phyloP scores from a whole-genome alignment of 2,888 invertebrate species.

The Diaperis boleti region DNA sequence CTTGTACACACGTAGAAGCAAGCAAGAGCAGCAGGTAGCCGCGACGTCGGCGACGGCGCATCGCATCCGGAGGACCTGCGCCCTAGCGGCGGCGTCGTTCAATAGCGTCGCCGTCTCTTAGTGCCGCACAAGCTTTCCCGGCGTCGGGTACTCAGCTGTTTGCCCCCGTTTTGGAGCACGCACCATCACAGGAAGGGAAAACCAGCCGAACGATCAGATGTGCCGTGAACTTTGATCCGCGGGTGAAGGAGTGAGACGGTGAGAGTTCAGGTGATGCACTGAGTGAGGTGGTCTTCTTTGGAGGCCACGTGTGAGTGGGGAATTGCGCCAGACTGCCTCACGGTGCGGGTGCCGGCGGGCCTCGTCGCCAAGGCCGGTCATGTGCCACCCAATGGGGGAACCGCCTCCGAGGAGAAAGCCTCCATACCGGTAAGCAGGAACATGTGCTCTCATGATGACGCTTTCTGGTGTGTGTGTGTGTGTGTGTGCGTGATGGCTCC shows the following conservation, averaged over 20 bases:
- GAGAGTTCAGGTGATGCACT: conserved; percentile 56
- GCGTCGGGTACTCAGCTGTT: conserved; percentile 64
- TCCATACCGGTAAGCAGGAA: conserved; percentile 64
- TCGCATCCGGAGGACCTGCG: conserved; percentile 63
- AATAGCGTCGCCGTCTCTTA: conserved; percentile 63
- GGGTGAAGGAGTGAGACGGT: conserved; percentile 42
- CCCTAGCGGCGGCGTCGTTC: conserved; percentile 65
- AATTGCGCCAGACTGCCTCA: conserved; percentile 64
- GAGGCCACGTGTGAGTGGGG: conserved; percentile 65
- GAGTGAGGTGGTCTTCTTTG: conserved; percentile 58
- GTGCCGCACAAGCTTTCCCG: conserved; percentile 66
- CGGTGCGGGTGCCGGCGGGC: conserved; percentile 67
- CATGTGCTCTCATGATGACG: conserved; percentile 8
- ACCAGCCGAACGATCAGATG: conserved; percentile 3
- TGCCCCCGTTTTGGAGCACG: conserved; percentile 51
- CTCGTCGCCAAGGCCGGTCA: conserved; percentile 66
- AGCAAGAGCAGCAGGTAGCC: conserved; percentile 66
- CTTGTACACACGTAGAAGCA: conserved; percentile 55
- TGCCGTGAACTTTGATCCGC: conserved; percentile 41
- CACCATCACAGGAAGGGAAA: conserved; percentile 38
- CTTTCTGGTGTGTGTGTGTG: too few species aligned
- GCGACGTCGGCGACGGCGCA: conserved; percentile 62
- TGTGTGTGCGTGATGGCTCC: neutral
- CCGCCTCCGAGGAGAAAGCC: conserved; percentile 67
- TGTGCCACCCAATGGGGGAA: conserved; percentile 67